These are phyloP conservation scores for Limosa lapponica DNA, from an alignment of 2,797 vertebrate species.

Conservation along the genomic window DNA sequence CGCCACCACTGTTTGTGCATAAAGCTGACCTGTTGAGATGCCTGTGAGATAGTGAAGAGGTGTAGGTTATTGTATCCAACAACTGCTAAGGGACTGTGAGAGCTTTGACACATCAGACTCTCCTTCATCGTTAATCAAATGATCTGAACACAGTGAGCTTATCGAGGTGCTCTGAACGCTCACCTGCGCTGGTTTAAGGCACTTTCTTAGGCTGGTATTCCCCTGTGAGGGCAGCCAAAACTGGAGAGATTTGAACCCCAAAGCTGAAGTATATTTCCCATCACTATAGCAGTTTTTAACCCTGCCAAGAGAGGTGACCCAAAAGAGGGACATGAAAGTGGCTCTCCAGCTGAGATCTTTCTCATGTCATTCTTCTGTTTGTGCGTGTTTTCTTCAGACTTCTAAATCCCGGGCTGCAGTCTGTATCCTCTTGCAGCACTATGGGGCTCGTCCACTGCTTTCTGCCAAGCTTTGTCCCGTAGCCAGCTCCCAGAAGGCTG, in stretches of 20 bases:
- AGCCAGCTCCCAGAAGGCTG: neutral
- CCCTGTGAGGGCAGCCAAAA: neutral
- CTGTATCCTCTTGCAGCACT: neutral
- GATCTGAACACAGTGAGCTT: neutral
- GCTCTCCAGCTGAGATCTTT: neutral
- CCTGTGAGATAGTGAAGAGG: neutral
- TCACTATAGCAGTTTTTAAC: neutral
- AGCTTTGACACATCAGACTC: neutral
- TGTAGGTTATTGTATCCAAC: neutral
- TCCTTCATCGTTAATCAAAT: neutral
- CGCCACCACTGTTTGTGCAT: neutral
- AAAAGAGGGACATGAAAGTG: neutral
- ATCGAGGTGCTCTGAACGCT: neutral
- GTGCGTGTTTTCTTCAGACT: neutral
- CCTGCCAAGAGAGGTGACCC: neutral
- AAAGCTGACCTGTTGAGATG: neutral
- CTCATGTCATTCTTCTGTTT: neutral
- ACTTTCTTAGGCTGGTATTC: neutral
- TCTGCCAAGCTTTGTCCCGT: neutral
- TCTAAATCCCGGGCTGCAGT: neutral
- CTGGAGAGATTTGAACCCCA: neutral
- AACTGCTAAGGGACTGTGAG: neutral
- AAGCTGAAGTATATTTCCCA: neutral
- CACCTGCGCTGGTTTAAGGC: neutral
- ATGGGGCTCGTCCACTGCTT: neutral